Base-by-base conservation (phyloP, 2,888 invertebrate genomes). In the Ormyrus labotus region DNA sequence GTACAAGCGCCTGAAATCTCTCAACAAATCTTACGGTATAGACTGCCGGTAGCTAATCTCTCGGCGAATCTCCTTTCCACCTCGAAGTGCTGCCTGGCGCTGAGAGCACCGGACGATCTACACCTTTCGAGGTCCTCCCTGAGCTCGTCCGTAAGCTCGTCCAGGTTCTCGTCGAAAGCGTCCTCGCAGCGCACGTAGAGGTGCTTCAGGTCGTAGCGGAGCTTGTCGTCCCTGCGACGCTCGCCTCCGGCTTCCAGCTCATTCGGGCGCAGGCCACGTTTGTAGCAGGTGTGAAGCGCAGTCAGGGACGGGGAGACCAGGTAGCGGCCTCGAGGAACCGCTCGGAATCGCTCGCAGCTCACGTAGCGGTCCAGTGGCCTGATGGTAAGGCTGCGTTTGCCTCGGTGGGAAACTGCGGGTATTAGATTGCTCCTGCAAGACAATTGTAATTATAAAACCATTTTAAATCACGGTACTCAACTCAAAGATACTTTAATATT, bases 91-190 rank as follows among this genome's bases (percentile, higher is more conserved):
- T 7, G n/a, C n/a, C 53, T 11, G 11, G 4, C 2, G n/a, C n/a
- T 47, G 9, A 78, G 11, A 0, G 55, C 69, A 0, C 58, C 51
- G 10, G 63, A 57, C 63, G 58, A 63, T 7, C 53, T 69, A 60
- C 79, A 79, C 19, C 34, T 55, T 5, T 13, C 11, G 53, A 67
- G 74, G 64, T 79, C 79, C 6, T 50, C 48, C 6, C 11, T 10
- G 8, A 79, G 51, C 45, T 79, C 74, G 8, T 67, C 47, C 7
- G 74, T 79, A n/a, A 79, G 48, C 45, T 69, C 64, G n/a, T 74
- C 58, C 2, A 79, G 11, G 2, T 64, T 6, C 1, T 13, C 55
- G n/a, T 68, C 45, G 51, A 79, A 79, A 1, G 19, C 79, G 5
- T 61, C 58, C 10, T 63, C 64, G 51, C 79, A 79, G 5, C 51